Percentiles rank a stretch among this genome's conserved stretches.
Evolutionary conservation across 2,888 invertebrate genomes (phyloP).

Genomic region (Eilema griseolum): DNA sequence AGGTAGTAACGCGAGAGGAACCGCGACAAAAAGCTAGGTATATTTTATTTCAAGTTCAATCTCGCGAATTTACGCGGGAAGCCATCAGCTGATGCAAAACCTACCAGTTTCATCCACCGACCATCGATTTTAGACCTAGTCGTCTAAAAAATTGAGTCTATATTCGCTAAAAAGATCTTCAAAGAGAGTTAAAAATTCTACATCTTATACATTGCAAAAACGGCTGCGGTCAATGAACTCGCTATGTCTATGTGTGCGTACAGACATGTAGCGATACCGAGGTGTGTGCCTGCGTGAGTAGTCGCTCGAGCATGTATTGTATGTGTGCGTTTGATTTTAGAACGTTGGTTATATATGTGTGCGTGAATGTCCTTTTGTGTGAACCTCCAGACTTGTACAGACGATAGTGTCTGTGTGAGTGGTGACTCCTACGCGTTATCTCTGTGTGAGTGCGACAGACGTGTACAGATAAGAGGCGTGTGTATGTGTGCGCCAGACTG

Average conservation of each 20-base stretch:
- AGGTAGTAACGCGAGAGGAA: background rate
- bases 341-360: slow-evolving; percentile 29
- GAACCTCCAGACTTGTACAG: slow-evolving; percentile 49
- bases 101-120: background rate
- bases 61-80: slow-evolving; percentile 20
- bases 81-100: slow-evolving; percentile 21
- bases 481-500: slow-evolving; percentile 41
- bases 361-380: slow-evolving; percentile 27
- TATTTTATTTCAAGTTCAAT: slow-evolving; percentile 5
- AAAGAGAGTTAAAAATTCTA: slow-evolving; percentile 41
- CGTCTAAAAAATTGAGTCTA: slow-evolving; percentile 13
- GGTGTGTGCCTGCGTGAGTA: slow-evolving; percentile 22
- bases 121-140: slow-evolving; percentile 24
- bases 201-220: slow-evolving; percentile 62
- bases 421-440: slow-evolving; percentile 28
- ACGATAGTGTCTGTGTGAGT: slow-evolving; percentile 34
- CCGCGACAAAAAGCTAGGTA: background rate
- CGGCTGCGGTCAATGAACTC: slow-evolving; percentile 65
- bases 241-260: slow-evolving; percentile 38
- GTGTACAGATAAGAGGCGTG: slow-evolving; percentile 22
- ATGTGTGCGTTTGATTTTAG: slow-evolving; percentile 25
- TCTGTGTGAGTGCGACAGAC: slow-evolving; percentile 36
- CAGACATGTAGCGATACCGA: slow-evolving; percentile 30
- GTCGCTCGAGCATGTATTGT: slow-evolving; percentile 23
- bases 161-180: slow-evolving; percentile 22